These are phyloP conservation scores for Chalcis sispes DNA, from an alignment of 2,888 invertebrate genomes.

Conservation along the genomic window DNA sequence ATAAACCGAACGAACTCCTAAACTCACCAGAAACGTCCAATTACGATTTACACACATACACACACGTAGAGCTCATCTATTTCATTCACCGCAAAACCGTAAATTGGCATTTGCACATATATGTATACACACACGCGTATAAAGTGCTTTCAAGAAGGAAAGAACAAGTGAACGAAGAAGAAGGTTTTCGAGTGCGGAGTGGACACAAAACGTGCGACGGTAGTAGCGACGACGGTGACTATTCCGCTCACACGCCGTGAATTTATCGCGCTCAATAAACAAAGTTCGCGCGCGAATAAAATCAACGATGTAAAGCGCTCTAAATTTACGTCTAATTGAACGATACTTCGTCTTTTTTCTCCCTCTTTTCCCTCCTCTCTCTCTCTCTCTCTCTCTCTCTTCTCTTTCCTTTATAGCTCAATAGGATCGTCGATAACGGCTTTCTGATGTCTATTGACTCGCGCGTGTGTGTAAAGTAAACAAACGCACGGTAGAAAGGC, in stretches of 20 bases:
- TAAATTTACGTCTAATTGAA: constrained; percentile 57
- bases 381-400: constrained; percentile 6
- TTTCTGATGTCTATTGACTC: neutral
- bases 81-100: constrained; percentile 50
- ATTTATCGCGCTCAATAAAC: neutral
- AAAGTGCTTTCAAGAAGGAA: neutral
- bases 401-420: constrained; percentile 4
- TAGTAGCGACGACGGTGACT: constrained; percentile 39
- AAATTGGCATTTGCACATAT: constrained; percentile 15
- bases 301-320: too few species aligned
- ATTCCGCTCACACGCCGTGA: too few species aligned
- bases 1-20: neutral
- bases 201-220: constrained; percentile 8
- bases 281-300: too few species aligned
- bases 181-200: constrained; percentile 59
- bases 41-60: constrained; percentile 38
- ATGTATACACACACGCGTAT: neutral
- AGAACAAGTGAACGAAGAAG: constrained; percentile 21
- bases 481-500: neutral
- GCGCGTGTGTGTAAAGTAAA: constrained; percentile 5
- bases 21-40: constrained; percentile 40
- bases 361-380: neutral
- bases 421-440: constrained; percentile 52
- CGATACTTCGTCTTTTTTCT: constrained; percentile 24
- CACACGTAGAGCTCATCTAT: constrained; percentile 22